Base-by-base conservation (phyloP, 2,888 invertebrate species). In the Seira musarum region DNA sequence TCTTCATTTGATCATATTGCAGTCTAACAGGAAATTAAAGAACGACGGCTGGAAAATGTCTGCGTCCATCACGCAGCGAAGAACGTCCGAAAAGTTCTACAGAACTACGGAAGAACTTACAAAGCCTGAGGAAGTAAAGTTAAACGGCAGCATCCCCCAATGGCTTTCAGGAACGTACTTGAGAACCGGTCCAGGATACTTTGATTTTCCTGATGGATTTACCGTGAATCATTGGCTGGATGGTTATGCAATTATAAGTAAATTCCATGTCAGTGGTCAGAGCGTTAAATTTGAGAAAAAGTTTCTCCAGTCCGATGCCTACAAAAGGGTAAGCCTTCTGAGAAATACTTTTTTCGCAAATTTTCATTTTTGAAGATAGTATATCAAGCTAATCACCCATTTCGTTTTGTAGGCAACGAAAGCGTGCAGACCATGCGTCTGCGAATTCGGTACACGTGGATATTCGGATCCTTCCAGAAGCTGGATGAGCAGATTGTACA, bases 251-350 rank as follows among this genome's bases (percentile, higher is more conserved):
- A 70, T 83, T n/a, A 76, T 83, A 1, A 81, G 81, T 15, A 81
- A 81, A 70, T 83, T 83, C 73, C 81, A 81, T 25, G 76, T 83
- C 10, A 21, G 40, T 15, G 71, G 82, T 40, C 81, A 80, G 19
- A 74, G 76, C 46, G 88, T 89, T 1, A 87, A 85, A 22, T 88
- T 88, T 73, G 87, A 87, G 22, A 88, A 88, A 79, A 87, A 88
- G 35, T 89, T 88, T 83, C 86, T 91, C 3, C 88, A 89, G 80
- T 89, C 90, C 8, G 89, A 90, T 25, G 88, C 89, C 1, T 91
- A 89, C 87, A 87, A 88, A 72, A 88, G 88, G 70, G n/a, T n/a
- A n/a, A n/a, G n/a, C n/a, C n/a, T n/a, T n/a, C n/a, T n/a, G n/a
- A n/a, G n/a, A n/a, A n/a, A n/a, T n/a, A n/a, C n/a, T n/a, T n/a